Conservation (phyloP, 35 echinoderm and acorn worm genomes). For the Eucidaris tribuloides region DNA sequence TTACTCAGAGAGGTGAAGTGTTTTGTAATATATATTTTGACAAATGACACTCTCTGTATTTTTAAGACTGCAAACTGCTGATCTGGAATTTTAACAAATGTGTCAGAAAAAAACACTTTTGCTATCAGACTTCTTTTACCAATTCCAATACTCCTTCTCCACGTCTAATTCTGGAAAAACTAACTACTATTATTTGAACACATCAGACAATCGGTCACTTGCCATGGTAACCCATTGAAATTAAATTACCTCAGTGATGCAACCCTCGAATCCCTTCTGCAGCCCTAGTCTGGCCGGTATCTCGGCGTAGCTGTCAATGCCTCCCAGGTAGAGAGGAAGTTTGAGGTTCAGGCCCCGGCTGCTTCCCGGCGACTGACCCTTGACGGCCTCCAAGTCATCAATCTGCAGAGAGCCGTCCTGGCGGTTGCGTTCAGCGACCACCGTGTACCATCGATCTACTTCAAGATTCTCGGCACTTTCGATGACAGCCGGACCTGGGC, state of each 20-base stretch:
- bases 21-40: no score
- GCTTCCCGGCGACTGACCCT: constrained; percentile 71
- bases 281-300: constrained; percentile 51
- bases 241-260: constrained; percentile 91
- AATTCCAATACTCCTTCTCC: no score
- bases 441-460: constrained; percentile 60
- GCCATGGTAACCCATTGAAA: no score
- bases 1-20: no score
- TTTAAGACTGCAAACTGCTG: no score
- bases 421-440: constrained; percentile 68
- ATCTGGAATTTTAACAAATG: no score
- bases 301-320: constrained; percentile 45
- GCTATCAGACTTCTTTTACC: no score
- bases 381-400: constrained; percentile 60
- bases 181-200: no score
- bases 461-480: constrained; percentile 49
- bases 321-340: constrained; percentile 78
- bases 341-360: constrained; percentile 73
- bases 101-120: no score
- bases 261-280: constrained; percentile 75
- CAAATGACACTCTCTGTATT: no score
- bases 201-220: no score
- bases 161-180: no score
- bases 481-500: constrained; percentile 86
- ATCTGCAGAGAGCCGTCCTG: constrained; percentile 71